phyloP scores from a whole-genome alignment of 2,888 invertebrate species.

The Autographa gamma region DNA sequence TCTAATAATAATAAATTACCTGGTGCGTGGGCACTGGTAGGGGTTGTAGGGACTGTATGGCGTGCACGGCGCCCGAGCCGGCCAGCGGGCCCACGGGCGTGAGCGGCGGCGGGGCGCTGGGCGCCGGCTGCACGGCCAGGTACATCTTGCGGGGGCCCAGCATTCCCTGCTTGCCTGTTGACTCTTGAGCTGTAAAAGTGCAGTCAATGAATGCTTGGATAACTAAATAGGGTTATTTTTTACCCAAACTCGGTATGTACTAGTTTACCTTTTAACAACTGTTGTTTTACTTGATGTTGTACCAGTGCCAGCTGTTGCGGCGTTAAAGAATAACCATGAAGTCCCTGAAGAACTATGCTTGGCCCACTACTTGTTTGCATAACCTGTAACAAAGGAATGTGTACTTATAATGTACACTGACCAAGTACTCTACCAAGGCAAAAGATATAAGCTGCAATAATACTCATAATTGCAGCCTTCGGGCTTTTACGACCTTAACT shows the following conservation, averaged over 20 bases:
- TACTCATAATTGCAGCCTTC: neutral
- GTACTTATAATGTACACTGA: neutral
- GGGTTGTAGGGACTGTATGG: conserved; percentile 64
- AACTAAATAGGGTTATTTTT: conserved; percentile 20
- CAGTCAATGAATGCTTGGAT: conserved; percentile 59
- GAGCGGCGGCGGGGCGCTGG: conserved; percentile 76
- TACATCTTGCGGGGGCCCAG: conserved; percentile 96
- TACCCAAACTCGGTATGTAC: conserved; percentile 35
- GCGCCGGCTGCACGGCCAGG: conserved; percentile 94
- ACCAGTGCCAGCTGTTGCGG: conserved; percentile 94
- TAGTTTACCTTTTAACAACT: conserved; percentile 93
- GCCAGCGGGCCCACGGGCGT: conserved; percentile 66
- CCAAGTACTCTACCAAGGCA: neutral
- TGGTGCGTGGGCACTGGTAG: conserved; percentile 85
- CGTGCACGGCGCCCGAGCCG: conserved; percentile 64
- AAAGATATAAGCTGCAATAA: neutral
- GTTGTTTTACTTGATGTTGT: conserved; percentile 96
- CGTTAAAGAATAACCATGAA: conserved; percentile 95
- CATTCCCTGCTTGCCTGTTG: conserved; percentile 95
- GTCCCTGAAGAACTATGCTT: conserved; percentile 95
- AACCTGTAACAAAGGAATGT: conserved; percentile 81
- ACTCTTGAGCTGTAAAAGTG: conserved; percentile 92
- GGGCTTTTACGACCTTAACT: too few relatives aligned
- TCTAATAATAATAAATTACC: conserved; percentile 87
- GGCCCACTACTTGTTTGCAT: conserved; percentile 96